Evolutionary conservation across 1,140 invertebrate genomes (phyloP), one percentile per base, ranked within the genome.

Genomic region (Lordiphosa clarofinis): DNA sequence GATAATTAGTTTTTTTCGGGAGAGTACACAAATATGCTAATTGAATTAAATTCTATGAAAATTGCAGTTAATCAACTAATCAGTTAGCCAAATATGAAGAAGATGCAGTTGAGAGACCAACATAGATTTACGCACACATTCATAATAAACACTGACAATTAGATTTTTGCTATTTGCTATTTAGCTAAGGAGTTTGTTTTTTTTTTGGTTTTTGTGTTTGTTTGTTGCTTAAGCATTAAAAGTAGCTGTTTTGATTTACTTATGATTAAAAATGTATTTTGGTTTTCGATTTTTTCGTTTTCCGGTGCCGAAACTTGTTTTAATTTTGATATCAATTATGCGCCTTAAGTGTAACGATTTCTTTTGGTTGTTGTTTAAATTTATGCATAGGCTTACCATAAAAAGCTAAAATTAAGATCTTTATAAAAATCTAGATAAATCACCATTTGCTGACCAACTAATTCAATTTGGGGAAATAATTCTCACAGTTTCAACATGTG

Each of bases 31-130:
- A 81, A 74, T 74, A 79, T 79, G 66, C 75, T 74, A 81, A 74
- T 67, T 67, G 76, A 75, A 82, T 81, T 74, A 71, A 81, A 75
- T 82, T 81, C 76, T 71, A 66, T 81, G 44, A 68, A 78, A 68
- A 52, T 57, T 65, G 46, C 58, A 78, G 42, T 63, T 67, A 64
- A 61, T 67, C 48, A 75, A 58, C 66, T 67, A 46, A 76, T 67
- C 63, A 63, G 47, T 63, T 50, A 57, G 62, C 24, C 24, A 28
- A 28, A 28, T 28, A 28, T 28, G 24, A 28, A 28, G 24, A 28
- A 28, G 24, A 28, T 28, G 24, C 24, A 28, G 24, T 28, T 28
- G 24, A 28, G 24, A 28, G 24, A 28, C 24, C 24, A 28, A 28
- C 24, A 28, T 28, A 28, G 24, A 28, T 28, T 28, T 28, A 28